A percentile compares a stretch with the other conserved stretches of the same genome.
These are phyloP conservation scores for Prochilodus magdalenae DNA, from an alignment of 2,113 vertebrate genomes.

Conservation along the genomic window DNA sequence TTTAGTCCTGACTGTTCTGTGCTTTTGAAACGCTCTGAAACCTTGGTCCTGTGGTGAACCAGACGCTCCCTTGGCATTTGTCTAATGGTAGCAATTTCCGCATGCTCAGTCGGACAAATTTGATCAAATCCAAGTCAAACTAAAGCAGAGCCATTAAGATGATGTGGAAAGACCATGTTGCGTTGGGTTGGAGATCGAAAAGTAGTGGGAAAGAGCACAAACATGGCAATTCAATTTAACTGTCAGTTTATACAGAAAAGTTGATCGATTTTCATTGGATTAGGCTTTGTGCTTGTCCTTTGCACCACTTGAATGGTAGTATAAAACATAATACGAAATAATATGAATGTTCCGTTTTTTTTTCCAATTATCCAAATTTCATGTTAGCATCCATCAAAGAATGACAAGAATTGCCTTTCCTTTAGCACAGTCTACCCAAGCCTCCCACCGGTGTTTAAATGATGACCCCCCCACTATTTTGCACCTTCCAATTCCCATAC, in stretches of 20 bases:
- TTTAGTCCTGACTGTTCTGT: conserved; percentile 1
- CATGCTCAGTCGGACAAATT: conserved; percentile 11
- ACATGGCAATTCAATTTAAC: not conserved
- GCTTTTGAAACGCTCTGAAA: not conserved
- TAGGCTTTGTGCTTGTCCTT: no score
- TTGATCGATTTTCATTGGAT: not conserved
- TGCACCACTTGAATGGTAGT: no score
- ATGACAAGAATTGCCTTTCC: not conserved
- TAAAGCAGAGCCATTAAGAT: conserved; percentile 7
- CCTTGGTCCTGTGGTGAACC: not conserved
- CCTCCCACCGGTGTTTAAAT: not conserved
- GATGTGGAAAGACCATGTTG: conserved; percentile 13
- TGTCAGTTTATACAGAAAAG: not conserved
- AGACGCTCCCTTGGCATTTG: conserved; percentile 25
- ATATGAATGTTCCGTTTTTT: not conserved
- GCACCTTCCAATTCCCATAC: not conserved
- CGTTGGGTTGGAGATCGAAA: not conserved
- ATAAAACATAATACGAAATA: no score
- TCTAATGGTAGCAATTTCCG: conserved; percentile 20
- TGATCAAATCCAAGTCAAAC: conserved; percentile 13
- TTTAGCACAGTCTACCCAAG: not conserved
- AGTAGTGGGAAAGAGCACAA: not conserved
- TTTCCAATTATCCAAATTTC: no score
- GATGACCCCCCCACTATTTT: not conserved
- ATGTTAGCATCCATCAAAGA: not conserved